Evolutionary conservation across 2,888 invertebrate genomes (phyloP).

Genomic region (Thecophora atra): DNA sequence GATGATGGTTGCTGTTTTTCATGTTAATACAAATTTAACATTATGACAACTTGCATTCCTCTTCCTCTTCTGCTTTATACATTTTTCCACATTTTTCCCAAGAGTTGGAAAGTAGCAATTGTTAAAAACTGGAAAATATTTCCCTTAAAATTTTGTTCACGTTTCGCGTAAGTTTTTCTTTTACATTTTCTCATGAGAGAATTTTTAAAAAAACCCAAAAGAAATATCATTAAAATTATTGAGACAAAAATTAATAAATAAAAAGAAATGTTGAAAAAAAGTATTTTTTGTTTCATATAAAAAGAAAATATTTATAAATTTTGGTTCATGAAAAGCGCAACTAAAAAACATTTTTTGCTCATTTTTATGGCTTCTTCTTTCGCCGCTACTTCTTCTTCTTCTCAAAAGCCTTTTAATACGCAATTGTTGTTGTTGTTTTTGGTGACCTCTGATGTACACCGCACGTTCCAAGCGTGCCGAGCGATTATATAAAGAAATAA

Average conservation of each 20-base stretch:
- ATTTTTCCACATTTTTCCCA: neutral
- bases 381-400: conserved; percentile 4
- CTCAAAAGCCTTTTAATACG: neutral
- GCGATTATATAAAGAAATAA: conserved; percentile 13
- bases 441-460: conserved; percentile 22
- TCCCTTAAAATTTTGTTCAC: conserved; percentile 12
- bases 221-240: conserved; percentile 9
- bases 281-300: too few relatives aligned
- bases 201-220: neutral
- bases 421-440: neutral
- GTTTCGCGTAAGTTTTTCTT: neutral
- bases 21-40: too few relatives aligned
- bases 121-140: neutral
- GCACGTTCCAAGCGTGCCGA: conserved; percentile 22
- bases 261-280: neutral
- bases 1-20: neutral
- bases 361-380: neutral
- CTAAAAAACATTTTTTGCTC: conserved; percentile 4
- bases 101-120: conserved; percentile 18
- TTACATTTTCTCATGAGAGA: conserved; percentile 1
- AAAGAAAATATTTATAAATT: conserved; percentile 4
- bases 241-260: neutral
- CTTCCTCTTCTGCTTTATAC: neutral
- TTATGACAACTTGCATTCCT: conserved; percentile 3
- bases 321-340: conserved; percentile 13